Evolutionary conservation across 2,888 invertebrate species (phyloP).

Genomic region (Rhagonycha lutea): DNA sequence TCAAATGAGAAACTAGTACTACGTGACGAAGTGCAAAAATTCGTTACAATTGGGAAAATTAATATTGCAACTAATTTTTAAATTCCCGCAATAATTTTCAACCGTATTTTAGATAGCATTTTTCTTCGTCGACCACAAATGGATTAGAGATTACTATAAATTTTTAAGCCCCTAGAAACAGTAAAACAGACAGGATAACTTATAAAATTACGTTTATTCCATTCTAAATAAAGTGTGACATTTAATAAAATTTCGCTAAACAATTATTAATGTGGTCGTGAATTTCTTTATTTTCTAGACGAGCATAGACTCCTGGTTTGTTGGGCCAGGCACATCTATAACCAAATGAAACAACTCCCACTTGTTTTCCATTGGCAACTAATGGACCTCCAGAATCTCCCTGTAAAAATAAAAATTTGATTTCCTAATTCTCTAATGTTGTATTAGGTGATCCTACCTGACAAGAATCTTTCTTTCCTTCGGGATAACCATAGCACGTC

Average conservation of each 20-base stretch:
- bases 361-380: neutral
- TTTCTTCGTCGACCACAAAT: no score
- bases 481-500: conserved; percentile 2
- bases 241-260: neutral
- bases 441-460: neutral
- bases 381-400: conserved; percentile 17
- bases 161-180: no score
- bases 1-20: no score
- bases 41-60: no score
- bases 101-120: no score
- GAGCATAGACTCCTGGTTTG: conserved; percentile 3
- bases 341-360: conserved; percentile 10
- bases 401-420: neutral
- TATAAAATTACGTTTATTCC: no score
- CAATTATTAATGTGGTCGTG: neutral
- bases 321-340: neutral
- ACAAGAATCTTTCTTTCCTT: conserved; percentile 9
- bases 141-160: no score
- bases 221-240: no score
- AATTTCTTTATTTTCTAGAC: neutral
- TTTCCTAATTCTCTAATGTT: neutral
- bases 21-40: no score
- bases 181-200: no score
- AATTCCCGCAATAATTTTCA: no score
- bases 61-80: no score